A percentile compares a stretch with the other conserved stretches of the same genome.
Conservation (phyloP, 2,797 vertebrate species). For the Setipinna tenuifilis region DNA sequence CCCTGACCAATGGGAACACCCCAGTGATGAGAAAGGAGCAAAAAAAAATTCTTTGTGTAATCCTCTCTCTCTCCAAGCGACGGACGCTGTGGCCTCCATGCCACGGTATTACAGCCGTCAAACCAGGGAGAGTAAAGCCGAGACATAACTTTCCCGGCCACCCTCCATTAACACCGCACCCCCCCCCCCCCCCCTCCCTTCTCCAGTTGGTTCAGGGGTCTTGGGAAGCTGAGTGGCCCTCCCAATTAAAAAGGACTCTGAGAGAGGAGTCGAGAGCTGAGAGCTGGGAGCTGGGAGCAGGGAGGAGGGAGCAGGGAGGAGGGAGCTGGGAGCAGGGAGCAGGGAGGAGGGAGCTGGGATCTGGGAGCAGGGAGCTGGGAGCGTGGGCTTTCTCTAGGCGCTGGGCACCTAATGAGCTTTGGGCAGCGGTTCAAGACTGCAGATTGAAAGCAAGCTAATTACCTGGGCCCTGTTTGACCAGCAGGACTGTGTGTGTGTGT, state of each 20-base stretch:
- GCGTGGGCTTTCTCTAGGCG: neutral
- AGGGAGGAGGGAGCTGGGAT: neutral
- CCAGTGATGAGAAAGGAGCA: neutral
- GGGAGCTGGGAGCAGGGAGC: neutral
- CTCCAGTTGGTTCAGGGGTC: neutral
- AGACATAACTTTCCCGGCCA: neutral
- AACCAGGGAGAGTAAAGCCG: neutral
- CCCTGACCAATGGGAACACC: neutral
- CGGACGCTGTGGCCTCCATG: neutral
- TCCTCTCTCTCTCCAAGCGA: neutral
- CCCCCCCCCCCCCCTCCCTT: neutral
- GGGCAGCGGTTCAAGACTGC: conserved; percentile 17
- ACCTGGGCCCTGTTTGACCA: conserved; percentile 17
- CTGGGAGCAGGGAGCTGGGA: neutral
- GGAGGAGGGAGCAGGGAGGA: neutral
- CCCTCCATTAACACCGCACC: neutral
- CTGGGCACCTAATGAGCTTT: neutral
- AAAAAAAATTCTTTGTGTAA: neutral
- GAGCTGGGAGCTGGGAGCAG: neutral
- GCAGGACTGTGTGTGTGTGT: neutral
- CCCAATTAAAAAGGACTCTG: conserved; percentile 31
- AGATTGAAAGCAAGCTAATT: conserved; percentile 33
- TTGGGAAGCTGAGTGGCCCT: neutral
- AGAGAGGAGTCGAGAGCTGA: neutral
- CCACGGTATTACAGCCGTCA: neutral